phyloP scores from a whole-genome alignment of 2,797 vertebrate genomes.

The Eulemur rubriventer region DNA sequence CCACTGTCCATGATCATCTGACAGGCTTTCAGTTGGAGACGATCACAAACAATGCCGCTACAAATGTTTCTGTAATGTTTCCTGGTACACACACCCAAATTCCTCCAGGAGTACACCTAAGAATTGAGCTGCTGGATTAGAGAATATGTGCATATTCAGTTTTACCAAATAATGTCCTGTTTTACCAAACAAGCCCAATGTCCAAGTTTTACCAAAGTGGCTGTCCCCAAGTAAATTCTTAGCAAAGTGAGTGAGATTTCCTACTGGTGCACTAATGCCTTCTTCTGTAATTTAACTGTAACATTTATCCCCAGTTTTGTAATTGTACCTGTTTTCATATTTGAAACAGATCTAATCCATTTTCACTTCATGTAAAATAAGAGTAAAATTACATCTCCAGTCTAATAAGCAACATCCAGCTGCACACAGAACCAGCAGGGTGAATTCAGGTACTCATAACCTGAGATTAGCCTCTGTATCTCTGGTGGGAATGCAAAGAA shows the following conservation, averaged over 20 bases:
- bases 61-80: background rate
- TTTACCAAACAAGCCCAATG: too few species aligned
- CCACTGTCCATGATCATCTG: background rate
- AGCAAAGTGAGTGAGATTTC: background rate
- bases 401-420: background rate
- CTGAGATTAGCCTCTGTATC: constrained; percentile 74
- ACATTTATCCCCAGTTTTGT: background rate
- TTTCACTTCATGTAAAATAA: background rate
- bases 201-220: background rate
- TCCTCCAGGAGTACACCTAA: background rate
- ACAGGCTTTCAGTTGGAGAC: background rate
- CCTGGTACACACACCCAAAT: background rate
- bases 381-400: background rate
- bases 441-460: constrained; percentile 62
- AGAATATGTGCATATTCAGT: background rate
- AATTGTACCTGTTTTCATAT: background rate
- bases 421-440: constrained; percentile 56
- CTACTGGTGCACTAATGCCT: background rate
- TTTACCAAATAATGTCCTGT: background rate
- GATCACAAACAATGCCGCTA: background rate
- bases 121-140: background rate
- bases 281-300: background rate
- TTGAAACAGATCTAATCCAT: background rate
- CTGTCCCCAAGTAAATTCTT: background rate
- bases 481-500: constrained; percentile 76